Percentiles rank a stretch among this genome's conserved stretches.
Conservation (phyloP, 1,140 invertebrate species). For the Lithobius niger region DNA sequence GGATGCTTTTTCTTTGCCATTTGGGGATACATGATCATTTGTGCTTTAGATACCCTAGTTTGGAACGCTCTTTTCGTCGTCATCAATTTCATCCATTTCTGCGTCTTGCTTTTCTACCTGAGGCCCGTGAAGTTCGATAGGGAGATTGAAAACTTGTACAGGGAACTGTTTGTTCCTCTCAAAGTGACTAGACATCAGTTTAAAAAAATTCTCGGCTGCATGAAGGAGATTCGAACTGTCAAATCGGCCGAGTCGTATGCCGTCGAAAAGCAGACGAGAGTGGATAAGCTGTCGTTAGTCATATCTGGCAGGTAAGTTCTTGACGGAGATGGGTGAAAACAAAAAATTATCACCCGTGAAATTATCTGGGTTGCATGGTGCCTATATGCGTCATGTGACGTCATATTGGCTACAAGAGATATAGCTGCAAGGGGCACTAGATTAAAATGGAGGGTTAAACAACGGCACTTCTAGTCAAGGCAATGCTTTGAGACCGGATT, state of each 20-base stretch:
- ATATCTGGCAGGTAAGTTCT: conserved; percentile 67
- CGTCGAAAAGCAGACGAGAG: conserved; percentile 74
- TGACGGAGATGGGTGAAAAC: no score
- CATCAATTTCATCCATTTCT: conserved; percentile 68
- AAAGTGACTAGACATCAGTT: conserved; percentile 67
- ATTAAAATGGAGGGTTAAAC: no score
- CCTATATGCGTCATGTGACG: no score
- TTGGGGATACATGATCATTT: conserved; percentile 71
- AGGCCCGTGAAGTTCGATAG: conserved; percentile 67
- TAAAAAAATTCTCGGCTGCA: conserved; percentile 61
- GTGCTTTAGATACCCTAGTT: conserved; percentile 66
- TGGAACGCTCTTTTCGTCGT: conserved; percentile 72
- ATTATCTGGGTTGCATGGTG: no score
- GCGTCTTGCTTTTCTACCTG: conserved; percentile 62
- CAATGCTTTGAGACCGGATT: no score
- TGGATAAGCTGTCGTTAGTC: conserved; percentile 70
- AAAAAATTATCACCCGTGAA: no score
- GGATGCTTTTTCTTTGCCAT: conserved; percentile 58
- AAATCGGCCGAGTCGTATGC: conserved; percentile 76
- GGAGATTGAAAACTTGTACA: conserved; percentile 74
- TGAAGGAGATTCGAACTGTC: conserved; percentile 59
- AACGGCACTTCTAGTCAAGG: no score
- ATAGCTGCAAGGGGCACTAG: no score
- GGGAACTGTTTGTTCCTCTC: conserved; percentile 65
- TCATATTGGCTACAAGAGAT: no score